Evolutionary conservation across 2,888 invertebrate species (phyloP).

Genomic region (Eilema depressum): DNA sequence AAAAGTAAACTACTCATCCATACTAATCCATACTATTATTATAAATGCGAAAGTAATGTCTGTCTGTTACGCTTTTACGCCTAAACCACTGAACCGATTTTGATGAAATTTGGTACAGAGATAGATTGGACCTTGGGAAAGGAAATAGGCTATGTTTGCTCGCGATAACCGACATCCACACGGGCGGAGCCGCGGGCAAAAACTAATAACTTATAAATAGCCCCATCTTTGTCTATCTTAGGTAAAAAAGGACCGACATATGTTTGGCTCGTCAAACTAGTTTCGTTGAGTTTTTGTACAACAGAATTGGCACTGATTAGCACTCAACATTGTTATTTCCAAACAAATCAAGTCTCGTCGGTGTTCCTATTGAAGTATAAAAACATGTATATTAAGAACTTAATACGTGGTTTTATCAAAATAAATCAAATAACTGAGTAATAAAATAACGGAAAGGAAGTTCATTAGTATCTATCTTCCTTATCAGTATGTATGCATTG

Average conservation of each 20-base stretch:
- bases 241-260: neutral
- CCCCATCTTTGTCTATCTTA: neutral
- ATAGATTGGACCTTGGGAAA: too few relatives aligned
- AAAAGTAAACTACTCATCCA: too few relatives aligned
- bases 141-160: too few relatives aligned
- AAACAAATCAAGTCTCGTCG: neutral
- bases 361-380: neutral
- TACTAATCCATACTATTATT: too few relatives aligned
- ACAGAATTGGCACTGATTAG: neutral
- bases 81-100: too few relatives aligned
- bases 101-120: too few relatives aligned
- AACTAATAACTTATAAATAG: too few relatives aligned
- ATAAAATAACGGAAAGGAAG: neutral
- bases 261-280: neutral
- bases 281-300: neutral
- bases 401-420: neutral
- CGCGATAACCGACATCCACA: too few relatives aligned
- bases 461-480: neutral
- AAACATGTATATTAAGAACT: neutral
- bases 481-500: constrained; percentile 7
- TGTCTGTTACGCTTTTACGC: too few relatives aligned
- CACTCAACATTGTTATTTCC: neutral
- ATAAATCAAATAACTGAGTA: neutral
- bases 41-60: too few relatives aligned
- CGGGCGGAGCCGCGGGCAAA: too few relatives aligned